These are phyloP conservation scores for Tetramorium bicarinatum DNA, from an alignment of 2,888 invertebrate genomes.

Conservation along the genomic window DNA sequence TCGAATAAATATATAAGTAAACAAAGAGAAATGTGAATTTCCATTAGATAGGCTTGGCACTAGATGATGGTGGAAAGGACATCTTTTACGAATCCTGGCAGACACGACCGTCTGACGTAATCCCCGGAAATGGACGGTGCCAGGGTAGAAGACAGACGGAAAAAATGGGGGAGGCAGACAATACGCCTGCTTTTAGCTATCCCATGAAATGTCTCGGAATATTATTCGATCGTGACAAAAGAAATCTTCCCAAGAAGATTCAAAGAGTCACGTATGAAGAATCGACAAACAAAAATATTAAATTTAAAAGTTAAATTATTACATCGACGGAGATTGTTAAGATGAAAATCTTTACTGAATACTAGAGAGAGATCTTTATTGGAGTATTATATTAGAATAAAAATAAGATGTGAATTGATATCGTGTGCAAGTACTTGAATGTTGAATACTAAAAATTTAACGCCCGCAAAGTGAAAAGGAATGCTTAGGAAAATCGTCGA, in stretches of 20 bases:
- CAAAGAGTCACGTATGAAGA: background rate
- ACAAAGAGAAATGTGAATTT: slow-evolving; percentile 45
- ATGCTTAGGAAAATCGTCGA: background rate
- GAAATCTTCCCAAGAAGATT: background rate
- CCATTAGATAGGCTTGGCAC: slow-evolving; percentile 66
- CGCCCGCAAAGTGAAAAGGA: background rate
- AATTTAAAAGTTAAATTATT: background rate
- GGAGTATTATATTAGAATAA: background rate
- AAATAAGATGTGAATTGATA: background rate
- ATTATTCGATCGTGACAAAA: slow-evolving; percentile 29
- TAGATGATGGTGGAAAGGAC: slow-evolving; percentile 55
- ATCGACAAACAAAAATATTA: slow-evolving; percentile 12
- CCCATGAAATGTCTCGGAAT: slow-evolving; percentile 16
- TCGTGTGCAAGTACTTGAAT: background rate
- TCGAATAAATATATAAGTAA: slow-evolving; percentile 5
- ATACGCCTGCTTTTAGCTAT: slow-evolving; percentile 41
- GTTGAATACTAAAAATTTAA: background rate
- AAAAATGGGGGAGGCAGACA: slow-evolving; percentile 48
- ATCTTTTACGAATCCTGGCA: slow-evolving; percentile 72
- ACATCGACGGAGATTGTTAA: background rate
- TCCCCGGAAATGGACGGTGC: slow-evolving; percentile 67
- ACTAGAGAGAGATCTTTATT: background rate
- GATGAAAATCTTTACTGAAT: background rate
- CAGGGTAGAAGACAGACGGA: slow-evolving; percentile 44
- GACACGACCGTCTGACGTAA: slow-evolving; percentile 71